phyloP scores from a whole-genome alignment of 1,140 invertebrate species.

The Drosophila kohkoa region DNA sequence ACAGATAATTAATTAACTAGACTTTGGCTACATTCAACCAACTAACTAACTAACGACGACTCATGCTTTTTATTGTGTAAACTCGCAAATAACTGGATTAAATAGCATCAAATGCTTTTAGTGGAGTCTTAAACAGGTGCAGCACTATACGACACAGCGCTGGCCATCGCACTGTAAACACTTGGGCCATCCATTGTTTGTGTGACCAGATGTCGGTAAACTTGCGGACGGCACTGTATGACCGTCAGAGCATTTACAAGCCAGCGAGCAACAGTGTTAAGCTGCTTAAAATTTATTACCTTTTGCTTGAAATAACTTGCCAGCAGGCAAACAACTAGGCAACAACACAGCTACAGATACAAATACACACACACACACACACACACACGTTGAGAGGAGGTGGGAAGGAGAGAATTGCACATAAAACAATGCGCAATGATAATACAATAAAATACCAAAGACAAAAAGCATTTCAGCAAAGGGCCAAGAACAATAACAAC shows the following conservation, averaged over 20 bases:
- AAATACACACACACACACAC: slow-evolving; percentile 50
- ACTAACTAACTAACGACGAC: slow-evolving; percentile 49
- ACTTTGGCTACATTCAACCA: slow-evolving; percentile 65
- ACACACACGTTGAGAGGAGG: background rate
- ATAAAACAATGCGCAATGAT: slow-evolving; percentile 70
- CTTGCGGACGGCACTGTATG: slow-evolving; percentile 50
- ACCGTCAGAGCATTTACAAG: slow-evolving; percentile 69
- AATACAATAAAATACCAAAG: slow-evolving; percentile 71
- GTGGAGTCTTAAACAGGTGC: slow-evolving; percentile 75
- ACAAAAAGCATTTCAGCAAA: slow-evolving; percentile 65
- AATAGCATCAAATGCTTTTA: slow-evolving; percentile 80
- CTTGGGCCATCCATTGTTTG: slow-evolving; percentile 10
- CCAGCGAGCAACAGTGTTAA: slow-evolving; percentile 84
- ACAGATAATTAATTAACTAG: slow-evolving; percentile 78
- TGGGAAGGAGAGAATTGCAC: slow-evolving; percentile 6
- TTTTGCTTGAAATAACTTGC: slow-evolving; percentile 82
- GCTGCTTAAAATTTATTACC: slow-evolving; percentile 85
- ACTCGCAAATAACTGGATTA: slow-evolving; percentile 82
- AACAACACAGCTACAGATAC: slow-evolving; percentile 25
- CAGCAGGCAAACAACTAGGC: slow-evolving; percentile 49
- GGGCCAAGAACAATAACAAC: slow-evolving; percentile 54
- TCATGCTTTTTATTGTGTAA: slow-evolving; percentile 79
- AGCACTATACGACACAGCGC: slow-evolving; percentile 42
- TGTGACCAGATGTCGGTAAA: slow-evolving; percentile 33
- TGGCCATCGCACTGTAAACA: slow-evolving; percentile 32